Evolutionary conservation across 1,140 invertebrate species (phyloP), one percentile per base, ranked within the genome.

Genomic region (Zaprionus ornatus): DNA sequence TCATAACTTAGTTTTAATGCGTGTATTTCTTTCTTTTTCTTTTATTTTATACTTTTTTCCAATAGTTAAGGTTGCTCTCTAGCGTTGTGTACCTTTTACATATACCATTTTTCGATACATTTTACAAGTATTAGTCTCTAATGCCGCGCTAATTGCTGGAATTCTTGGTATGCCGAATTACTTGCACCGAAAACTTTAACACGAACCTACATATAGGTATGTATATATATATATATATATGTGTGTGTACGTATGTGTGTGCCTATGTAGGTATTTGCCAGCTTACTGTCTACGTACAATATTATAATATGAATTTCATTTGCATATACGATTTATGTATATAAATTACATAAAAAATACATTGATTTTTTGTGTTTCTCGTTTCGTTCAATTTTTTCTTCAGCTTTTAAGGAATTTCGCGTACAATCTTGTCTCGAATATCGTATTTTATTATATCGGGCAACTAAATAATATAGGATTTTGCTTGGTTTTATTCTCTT

Each of bases 341-440:
- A 90, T 80, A 84, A 84, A 84, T 79, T 80, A 77, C 77, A 88
- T 88, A 87, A 87, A 87, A 87, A 87, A 87, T 87, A 88, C 77
- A 84, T 84, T 87, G 56, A 67, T 78, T 65, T 84, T 57, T 37
- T 42, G 15, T 42, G n/a, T 42, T 57, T 67, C 67, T 63, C 15
- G 45, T 77, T 69, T 17, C 23, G 73, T 52, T 63, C 60, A 15
- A 62, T 69, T 60, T 71, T 7, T 52, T 74, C 59, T 71, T 78
- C 32, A 37, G 40, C 66, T 62, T 62, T 56, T 50, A 72, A 84
- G 72, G 48, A 74, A 74, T 61, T 74, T 66, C 17, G 48, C 60
- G 62, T 55, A 37, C 54, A 62, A 69, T 50, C 45, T 13, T 45
- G n/a, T 45, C 17, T 17, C n/a, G 40, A 45, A 45, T 45, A 45